These are phyloP conservation scores for Ageneiosus marmoratus DNA, from an alignment of 2,113 vertebrate species.

Conservation along the genomic window DNA sequence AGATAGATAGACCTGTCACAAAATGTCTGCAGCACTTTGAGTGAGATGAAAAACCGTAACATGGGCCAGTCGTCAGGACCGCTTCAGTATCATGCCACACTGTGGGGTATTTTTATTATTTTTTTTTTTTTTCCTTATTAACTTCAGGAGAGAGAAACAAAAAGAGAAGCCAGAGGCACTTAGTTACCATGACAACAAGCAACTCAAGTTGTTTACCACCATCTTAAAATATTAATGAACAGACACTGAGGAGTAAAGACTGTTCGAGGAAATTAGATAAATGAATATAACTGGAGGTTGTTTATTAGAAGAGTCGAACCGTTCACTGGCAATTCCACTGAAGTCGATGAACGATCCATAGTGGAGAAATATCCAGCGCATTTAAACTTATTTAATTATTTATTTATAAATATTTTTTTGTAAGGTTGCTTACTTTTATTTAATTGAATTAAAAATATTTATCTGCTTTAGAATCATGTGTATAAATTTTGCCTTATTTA, in stretches of 20 bases:
- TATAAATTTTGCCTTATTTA: not conserved
- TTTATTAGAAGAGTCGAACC: not conserved
- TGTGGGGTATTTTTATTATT: not conserved
- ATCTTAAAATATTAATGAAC: conserved; percentile 4
- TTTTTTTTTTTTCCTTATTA: not conserved
- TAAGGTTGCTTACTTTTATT: too few species aligned
- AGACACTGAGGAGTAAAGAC: not conserved
- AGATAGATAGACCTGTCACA: too few species aligned
- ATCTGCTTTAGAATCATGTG: too few species aligned
- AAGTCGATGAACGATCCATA: not conserved
- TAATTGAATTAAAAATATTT: too few species aligned
- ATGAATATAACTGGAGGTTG: not conserved
- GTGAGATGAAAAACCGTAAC: not conserved
- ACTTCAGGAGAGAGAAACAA: not conserved
- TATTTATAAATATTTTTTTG: not conserved
- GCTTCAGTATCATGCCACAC: not conserved
- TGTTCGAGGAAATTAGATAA: not conserved
- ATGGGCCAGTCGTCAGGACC: not conserved
- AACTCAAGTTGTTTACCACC: conserved; percentile 4
- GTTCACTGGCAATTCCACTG: not conserved
- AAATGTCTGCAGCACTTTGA: not conserved
- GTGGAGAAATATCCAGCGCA: too few species aligned
- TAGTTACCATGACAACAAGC: conserved; percentile 24
- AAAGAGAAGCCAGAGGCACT: not conserved
- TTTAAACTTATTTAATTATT: not conserved